Percentiles rank a stretch among this genome's conserved stretches.
Conservation (phyloP, 2,113 vertebrate species). For the Sapayoa aenigma region DNA sequence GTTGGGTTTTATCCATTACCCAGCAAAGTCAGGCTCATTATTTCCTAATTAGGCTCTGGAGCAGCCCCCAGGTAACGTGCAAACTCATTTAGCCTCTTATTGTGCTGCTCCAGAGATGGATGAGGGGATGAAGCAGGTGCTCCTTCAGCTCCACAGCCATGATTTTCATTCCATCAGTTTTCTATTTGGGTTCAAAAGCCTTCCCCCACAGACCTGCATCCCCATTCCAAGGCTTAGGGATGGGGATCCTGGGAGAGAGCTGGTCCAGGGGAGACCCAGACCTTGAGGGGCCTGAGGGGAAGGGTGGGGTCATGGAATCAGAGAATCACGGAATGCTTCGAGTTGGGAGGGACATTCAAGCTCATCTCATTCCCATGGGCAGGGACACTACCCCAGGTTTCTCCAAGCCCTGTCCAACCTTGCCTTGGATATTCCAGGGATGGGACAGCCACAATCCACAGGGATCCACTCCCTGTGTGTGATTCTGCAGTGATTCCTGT, state of each 20-base stretch:
- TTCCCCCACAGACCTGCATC: not conserved
- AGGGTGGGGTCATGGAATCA: accelerated
- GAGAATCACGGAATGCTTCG: not conserved
- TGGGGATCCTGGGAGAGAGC: not conserved
- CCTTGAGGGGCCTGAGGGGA: not conserved
- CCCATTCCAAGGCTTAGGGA: not conserved
- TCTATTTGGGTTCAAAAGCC: not conserved
- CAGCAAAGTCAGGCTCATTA: slow-evolving; percentile 11
- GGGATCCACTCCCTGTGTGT: not conserved
- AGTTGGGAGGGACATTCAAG: not conserved
- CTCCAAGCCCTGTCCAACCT: not conserved
- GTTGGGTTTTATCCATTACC: not conserved
- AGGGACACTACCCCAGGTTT: not conserved
- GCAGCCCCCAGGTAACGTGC: not conserved
- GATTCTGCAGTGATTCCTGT: accelerated
- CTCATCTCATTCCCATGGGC: not conserved
- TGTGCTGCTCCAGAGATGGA: not conserved
- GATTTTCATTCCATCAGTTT: accelerated
- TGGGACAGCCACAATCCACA: not conserved
- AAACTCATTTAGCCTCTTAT: not conserved
- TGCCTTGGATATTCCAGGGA: not conserved
- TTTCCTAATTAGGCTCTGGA: slow-evolving; percentile 25
- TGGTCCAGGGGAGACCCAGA: not conserved
- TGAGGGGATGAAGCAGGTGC: not conserved
- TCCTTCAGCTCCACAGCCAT: not conserved